These are phyloP conservation scores for Acromyrmex heyeri DNA, from an alignment of 1,140 invertebrate genomes.

Conservation along the genomic window DNA sequence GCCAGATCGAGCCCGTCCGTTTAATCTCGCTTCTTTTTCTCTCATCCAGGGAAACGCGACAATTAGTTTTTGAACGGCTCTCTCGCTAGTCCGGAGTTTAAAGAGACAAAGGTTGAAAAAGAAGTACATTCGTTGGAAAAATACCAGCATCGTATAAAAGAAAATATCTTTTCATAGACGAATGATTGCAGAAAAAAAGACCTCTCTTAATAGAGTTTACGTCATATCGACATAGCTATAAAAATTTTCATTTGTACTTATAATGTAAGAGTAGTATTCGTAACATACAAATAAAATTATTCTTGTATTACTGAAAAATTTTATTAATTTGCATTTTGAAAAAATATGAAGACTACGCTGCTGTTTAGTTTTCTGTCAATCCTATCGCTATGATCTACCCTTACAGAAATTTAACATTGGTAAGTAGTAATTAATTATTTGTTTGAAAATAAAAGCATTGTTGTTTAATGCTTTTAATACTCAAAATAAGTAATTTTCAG, in stretches of 20 bases:
- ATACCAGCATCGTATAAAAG: constrained; percentile 4
- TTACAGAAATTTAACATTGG: too few species aligned
- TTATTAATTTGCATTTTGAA: neutral
- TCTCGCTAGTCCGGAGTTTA: constrained; percentile 16
- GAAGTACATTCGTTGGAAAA: constrained; percentile 9
- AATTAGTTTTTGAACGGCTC: constrained; percentile 56
- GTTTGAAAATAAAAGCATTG: too few species aligned
- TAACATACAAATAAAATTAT: neutral
- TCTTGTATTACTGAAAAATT: neutral
- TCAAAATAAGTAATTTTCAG: too few species aligned
- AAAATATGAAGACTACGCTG: neutral
- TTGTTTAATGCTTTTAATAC: too few species aligned
- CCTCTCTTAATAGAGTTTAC: neutral
- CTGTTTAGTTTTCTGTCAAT: neutral
- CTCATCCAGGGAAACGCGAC: constrained; percentile 20
- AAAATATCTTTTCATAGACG: neutral
- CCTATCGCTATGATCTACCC: neutral
- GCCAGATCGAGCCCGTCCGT: neutral
- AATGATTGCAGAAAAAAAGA: neutral
- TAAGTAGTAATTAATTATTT: too few species aligned
- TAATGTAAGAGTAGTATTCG: neutral
- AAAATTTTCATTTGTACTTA: neutral
- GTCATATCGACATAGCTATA: neutral
- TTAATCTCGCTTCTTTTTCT: constrained; percentile 21
- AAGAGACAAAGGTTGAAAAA: constrained; percentile 39